These are phyloP conservation scores for Smittia sp. DNA, from an alignment of 2,888 invertebrate species.

Conservation along the genomic window DNA sequence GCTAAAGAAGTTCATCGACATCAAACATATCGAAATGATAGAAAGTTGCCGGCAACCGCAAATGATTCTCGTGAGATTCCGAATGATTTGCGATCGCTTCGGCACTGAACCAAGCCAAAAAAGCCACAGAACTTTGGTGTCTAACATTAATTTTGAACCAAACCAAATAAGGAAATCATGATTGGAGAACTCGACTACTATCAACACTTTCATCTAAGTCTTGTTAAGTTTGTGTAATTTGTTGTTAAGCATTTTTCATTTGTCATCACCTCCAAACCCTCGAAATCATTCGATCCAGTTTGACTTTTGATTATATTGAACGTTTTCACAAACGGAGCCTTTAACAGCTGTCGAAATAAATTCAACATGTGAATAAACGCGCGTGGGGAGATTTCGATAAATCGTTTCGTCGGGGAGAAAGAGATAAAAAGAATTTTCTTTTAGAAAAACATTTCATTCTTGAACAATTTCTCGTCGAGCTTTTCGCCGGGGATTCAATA, in stretches of 20 bases:
- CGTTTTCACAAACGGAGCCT: conserved; percentile 95
- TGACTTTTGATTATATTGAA: conserved; percentile 94
- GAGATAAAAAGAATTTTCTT: conserved; percentile 36
- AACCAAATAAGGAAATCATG: not conserved
- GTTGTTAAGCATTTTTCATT: conserved; percentile 42
- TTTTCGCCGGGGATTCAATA: not conserved
- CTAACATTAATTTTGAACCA: conserved; percentile 3
- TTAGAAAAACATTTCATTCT: not conserved
- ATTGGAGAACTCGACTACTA: not conserved
- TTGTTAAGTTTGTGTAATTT: not conserved
- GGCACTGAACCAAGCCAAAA: not conserved
- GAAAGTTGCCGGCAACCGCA: too few species aligned
- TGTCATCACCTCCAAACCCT: conserved; percentile 52
- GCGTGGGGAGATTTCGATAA: not conserved
- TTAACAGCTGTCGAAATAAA: conserved; percentile 72
- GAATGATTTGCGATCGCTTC: too few species aligned
- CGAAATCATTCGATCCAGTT: conserved; percentile 72
- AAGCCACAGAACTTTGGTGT: not conserved
- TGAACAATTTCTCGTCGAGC: not conserved
- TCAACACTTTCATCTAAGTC: conserved; percentile 5
- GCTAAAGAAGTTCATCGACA: too few species aligned
- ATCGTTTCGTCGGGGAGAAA: conserved; percentile 21
- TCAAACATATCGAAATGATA: too few species aligned
- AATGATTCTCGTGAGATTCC: too few species aligned
- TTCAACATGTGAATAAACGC: not conserved